phyloP scores from a whole-genome alignment of 2,113 vertebrate species.

The Anarhynchus alexandrinus region DNA sequence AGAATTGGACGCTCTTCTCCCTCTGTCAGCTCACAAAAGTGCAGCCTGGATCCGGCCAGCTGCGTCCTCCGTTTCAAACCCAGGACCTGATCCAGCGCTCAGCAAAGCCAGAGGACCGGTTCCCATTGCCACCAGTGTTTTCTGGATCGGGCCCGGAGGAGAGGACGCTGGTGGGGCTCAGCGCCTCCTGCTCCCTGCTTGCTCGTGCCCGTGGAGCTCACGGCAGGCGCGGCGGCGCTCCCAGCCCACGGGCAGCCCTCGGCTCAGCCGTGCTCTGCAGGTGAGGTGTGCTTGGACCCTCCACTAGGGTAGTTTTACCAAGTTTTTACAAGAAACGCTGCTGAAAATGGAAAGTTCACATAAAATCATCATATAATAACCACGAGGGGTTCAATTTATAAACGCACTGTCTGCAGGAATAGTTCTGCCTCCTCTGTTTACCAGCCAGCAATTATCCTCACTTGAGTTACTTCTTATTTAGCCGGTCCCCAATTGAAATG shows the following conservation, averaged over 20 bases:
- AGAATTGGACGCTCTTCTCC: neutral
- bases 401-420: neutral
- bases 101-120: neutral
- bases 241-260: fast-evolving
- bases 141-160: neutral
- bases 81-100: neutral
- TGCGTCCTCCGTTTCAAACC: neutral
- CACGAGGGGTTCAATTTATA: neutral
- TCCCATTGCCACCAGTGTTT: neutral
- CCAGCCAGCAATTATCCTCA: slow-evolving; percentile 10
- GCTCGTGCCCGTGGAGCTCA: fast-evolving
- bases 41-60: neutral
- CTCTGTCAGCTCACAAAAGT: neutral
- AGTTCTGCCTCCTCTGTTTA: neutral
- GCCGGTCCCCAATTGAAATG: neutral
- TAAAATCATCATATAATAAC: neutral
- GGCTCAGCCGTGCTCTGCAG: neutral
- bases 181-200: neutral
- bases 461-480: neutral
- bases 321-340: neutral
- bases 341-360: neutral
- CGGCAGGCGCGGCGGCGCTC: neutral
- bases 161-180: neutral
- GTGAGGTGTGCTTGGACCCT: neutral
- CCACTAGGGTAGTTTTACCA: neutral